These are phyloP conservation scores for Platysternon megacephalum DNA, from an alignment of 2,113 vertebrate genomes.

Conservation along the genomic window DNA sequence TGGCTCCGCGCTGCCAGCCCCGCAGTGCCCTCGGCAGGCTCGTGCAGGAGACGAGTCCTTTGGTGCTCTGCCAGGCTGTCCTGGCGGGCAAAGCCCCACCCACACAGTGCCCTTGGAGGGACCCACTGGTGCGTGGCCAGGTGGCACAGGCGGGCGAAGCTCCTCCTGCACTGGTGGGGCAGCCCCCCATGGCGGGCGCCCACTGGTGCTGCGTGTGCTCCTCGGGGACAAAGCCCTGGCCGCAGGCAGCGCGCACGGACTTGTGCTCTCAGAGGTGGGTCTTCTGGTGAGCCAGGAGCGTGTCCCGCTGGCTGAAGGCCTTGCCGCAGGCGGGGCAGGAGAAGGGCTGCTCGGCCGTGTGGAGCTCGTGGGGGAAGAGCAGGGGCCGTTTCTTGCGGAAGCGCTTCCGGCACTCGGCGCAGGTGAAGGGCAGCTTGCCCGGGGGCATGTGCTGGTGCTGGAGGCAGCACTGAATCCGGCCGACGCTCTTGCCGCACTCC, in stretches of 20 bases:
- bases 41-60: background rate
- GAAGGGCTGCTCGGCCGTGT: conserved; percentile 35
- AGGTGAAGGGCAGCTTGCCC: conserved; percentile 70
- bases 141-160: background rate
- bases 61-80: background rate
- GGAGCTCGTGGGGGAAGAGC: too few species aligned
- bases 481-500: conserved; percentile 29
- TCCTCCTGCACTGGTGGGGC: conserved; percentile 35
- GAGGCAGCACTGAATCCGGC: conserved; percentile 71
- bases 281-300: conserved; percentile 67
- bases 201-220: too few species aligned
- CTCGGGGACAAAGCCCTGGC: conserved; percentile 61
- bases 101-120: too few species aligned
- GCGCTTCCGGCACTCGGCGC: conserved; percentile 71
- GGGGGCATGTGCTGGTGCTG: conserved; percentile 47
- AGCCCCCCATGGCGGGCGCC: background rate
- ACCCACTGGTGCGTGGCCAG: background rate
- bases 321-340: conserved; percentile 8
- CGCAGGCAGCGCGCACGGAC: conserved; percentile 71
- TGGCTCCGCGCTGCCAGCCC: background rate
- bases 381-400: conserved; percentile 49
- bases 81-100: too few species aligned
- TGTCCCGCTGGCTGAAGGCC: background rate
- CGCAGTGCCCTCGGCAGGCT: conserved; percentile 10
- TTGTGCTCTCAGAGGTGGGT: conserved; percentile 71